A percentile compares a stretch with the other conserved stretches of the same genome.
These are phyloP conservation scores for Hyperoplus lanceolatus DNA, from an alignment of 2,797 vertebrate genomes.

Conservation along the genomic window DNA sequence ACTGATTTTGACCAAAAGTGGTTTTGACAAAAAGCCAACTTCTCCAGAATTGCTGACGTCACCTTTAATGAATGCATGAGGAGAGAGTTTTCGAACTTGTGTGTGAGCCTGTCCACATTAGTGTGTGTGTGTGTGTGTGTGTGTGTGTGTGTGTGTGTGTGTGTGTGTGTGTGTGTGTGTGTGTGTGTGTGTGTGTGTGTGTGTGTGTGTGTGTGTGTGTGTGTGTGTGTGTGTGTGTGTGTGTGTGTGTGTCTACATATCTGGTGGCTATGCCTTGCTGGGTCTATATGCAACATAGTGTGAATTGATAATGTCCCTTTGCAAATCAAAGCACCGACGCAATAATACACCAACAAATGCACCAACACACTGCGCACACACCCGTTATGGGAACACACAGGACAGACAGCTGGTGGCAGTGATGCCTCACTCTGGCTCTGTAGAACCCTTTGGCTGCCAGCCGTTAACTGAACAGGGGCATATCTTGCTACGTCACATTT, in stretches of 20 bases:
- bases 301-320: constrained; percentile 5
- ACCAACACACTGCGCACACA: constrained; percentile 1
- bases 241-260: neutral
- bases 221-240: no score
- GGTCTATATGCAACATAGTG: constrained; percentile 5
- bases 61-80: neutral
- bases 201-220: no score
- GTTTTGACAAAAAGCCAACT: no score
- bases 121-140: no score
- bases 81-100: neutral
- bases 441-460: constrained; percentile 26
- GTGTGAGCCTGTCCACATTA: no score
- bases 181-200: no score
- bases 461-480: constrained; percentile 25
- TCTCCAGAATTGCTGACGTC: no score
- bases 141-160: no score
- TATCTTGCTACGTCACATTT: constrained; percentile 1
- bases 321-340: neutral
- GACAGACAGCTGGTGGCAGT: constrained; percentile 33
- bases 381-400: neutral
- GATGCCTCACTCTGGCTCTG: constrained; percentile 35
- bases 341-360: neutral
- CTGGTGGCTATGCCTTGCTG: neutral
- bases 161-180: no score
- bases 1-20: no score